Percentiles rank a stretch among this genome's conserved stretches.
These are phyloP conservation scores for Drosophila carrolli DNA, from an alignment of 1,140 invertebrate genomes.

Conservation along the genomic window DNA sequence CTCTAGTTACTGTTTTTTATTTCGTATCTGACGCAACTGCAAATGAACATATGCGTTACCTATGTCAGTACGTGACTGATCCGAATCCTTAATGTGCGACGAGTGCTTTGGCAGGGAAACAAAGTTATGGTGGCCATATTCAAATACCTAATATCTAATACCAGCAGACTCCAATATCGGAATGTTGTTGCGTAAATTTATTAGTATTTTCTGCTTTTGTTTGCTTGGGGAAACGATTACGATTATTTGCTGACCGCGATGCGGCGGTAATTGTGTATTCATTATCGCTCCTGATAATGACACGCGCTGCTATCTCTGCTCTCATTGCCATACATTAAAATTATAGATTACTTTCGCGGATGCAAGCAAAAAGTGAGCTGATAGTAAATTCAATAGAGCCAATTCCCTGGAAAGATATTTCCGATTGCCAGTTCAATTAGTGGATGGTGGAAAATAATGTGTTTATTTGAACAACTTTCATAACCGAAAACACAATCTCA, in stretches of 20 bases:
- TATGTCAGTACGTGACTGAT: conserved; percentile 45
- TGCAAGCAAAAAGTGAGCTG: conserved; percentile 22
- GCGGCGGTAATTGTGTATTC: conserved; percentile 70
- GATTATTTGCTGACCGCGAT: conserved; percentile 50
- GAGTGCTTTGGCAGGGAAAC: conserved; percentile 20
- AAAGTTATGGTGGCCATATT: conserved; percentile 42
- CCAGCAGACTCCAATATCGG: conserved; percentile 27
- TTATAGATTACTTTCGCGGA: conserved; percentile 63
- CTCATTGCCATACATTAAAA: conserved; percentile 64
- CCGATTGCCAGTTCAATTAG: conserved; percentile 32
- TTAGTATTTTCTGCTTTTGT: conserved; percentile 34
- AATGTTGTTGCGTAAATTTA: conserved; percentile 34
- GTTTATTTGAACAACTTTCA: conserved; percentile 15
- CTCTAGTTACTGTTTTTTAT: conserved; percentile 31
- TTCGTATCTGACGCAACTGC: conserved; percentile 38
- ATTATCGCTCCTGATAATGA: conserved; percentile 66
- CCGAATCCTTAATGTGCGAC: conserved; percentile 36
- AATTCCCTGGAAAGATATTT: conserved; percentile 16
- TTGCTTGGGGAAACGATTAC: conserved; percentile 40
- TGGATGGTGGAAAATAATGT: conserved; percentile 9
- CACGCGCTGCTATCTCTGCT: conserved; percentile 51
- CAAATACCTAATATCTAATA: conserved; percentile 9
- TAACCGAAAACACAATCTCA: conserved; percentile 6
- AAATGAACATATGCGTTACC: conserved; percentile 40
- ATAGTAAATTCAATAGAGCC: conserved; percentile 36